Evolutionary conservation across 2,797 vertebrate genomes (phyloP).

Genomic region (Sebastolobus alascanus): DNA sequence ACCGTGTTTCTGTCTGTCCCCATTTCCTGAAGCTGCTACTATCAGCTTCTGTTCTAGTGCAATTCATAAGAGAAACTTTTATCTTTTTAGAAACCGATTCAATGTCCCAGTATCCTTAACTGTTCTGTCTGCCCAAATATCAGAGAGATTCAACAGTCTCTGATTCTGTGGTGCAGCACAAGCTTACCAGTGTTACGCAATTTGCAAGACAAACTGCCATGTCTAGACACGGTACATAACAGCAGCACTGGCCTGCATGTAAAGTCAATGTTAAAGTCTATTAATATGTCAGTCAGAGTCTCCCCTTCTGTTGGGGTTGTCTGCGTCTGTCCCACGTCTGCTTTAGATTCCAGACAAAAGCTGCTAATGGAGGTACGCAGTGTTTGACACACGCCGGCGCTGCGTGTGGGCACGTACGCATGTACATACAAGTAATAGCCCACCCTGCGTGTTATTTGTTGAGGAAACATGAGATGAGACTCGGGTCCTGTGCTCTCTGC

Average conservation of each 20-base stretch:
- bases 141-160: background rate
- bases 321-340: slow-evolving; percentile 33
- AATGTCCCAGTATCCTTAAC: slow-evolving; percentile 6
- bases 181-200: slow-evolving; percentile 23
- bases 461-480: slow-evolving; percentile 73
- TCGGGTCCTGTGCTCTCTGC: slow-evolving; percentile 53
- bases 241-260: slow-evolving; percentile 47
- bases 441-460: slow-evolving; percentile 65
- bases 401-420: slow-evolving; percentile 14
- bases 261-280: slow-evolving; percentile 46
- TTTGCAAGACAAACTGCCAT: slow-evolving; percentile 44
- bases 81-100: slow-evolving; percentile 39
- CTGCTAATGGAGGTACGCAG: slow-evolving; percentile 30
- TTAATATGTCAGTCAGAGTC: slow-evolving; percentile 55
- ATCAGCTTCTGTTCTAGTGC: slow-evolving; percentile 7
- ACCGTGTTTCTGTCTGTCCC: slow-evolving; percentile 3
- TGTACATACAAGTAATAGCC: slow-evolving; percentile 31
- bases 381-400: slow-evolving; percentile 27
- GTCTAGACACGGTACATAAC: slow-evolving; percentile 53
- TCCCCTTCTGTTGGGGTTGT: slow-evolving; percentile 11
- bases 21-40: background rate
- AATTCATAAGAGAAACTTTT: slow-evolving; percentile 27
- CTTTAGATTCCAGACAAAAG: slow-evolving; percentile 50
- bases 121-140: slow-evolving; percentile 4
- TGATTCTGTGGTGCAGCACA: slow-evolving; percentile 13